phyloP scores from a whole-genome alignment of 2,888 invertebrate genomes.

The Cataglyphis albicans region DNA sequence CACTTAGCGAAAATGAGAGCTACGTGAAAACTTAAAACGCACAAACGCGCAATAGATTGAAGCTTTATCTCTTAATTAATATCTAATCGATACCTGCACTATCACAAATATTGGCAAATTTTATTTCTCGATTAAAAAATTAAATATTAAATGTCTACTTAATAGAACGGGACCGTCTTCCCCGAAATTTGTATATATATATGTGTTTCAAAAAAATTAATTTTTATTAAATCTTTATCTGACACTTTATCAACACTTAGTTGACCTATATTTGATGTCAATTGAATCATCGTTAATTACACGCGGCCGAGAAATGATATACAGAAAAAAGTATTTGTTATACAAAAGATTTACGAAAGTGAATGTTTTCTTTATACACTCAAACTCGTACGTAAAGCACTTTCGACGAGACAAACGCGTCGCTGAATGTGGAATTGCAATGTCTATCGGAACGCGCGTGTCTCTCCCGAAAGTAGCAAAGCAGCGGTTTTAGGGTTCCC shows the following conservation, averaged over 20 bases:
- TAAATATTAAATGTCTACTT: not conserved
- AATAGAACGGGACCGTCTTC: not conserved
- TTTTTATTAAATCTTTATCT: not conserved
- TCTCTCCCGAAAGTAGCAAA: constrained; percentile 51
- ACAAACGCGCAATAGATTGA: constrained; percentile 21
- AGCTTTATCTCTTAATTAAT: constrained; percentile 10
- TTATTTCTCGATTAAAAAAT: constrained; percentile 16
- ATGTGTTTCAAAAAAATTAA: not conserved
- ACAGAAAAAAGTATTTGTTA: not conserved
- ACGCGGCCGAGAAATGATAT: not conserved
- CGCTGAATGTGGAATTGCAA: constrained; percentile 36
- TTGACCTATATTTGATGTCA: not conserved
- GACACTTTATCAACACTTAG: not conserved
- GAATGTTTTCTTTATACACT: not conserved
- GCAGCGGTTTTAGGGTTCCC: constrained; percentile 53
- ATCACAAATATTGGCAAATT: not conserved
- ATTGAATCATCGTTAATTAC: constrained; percentile 6
- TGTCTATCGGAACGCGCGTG: constrained; percentile 49
- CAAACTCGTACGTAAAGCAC: not conserved
- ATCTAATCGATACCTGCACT: not conserved
- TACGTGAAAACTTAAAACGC: constrained; percentile 14
- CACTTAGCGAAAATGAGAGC: constrained; percentile 33
- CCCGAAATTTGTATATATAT: not conserved
- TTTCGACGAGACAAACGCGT: constrained; percentile 14
- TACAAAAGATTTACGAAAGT: not conserved